Conservation (phyloP, 2,113 vertebrate species). For the Ursus arctos region DNA sequence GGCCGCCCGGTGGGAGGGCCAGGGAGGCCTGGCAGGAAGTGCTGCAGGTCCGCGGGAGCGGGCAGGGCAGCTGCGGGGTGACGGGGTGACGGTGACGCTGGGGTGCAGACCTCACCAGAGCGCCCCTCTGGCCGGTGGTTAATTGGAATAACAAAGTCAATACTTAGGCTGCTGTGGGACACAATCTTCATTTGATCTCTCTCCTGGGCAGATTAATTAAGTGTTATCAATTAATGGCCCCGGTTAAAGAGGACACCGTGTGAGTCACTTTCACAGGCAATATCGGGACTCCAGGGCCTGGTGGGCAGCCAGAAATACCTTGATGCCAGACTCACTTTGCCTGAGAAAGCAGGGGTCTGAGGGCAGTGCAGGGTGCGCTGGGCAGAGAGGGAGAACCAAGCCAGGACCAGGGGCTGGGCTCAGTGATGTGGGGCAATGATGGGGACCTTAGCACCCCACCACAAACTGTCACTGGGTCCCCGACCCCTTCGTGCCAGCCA, state of each 20-base stretch:
- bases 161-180: slow-evolving; percentile 84
- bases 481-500: not conserved
- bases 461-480: not conserved
- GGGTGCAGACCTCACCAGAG: slow-evolving; percentile 89
- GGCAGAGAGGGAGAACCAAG: not conserved
- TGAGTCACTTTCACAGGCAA: slow-evolving; percentile 84
- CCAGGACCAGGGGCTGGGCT: not conserved
- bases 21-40: slow-evolving; percentile 74
- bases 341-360: not conserved
- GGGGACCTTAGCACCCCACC: not conserved
- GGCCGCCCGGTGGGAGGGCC: not conserved
- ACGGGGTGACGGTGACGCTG: slow-evolving; percentile 89
- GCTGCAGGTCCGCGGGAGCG: slow-evolving; percentile 83
- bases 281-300: slow-evolving; percentile 63
- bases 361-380: accelerated
- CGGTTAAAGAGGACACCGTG: slow-evolving; percentile 88
- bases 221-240: slow-evolving; percentile 92
- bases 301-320: not conserved
- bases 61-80: slow-evolving; percentile 85
- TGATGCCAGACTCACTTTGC: not conserved
- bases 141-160: slow-evolving; percentile 91
- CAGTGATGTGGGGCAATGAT: not conserved
- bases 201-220: slow-evolving; percentile 92
- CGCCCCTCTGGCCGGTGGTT: slow-evolving; percentile 85
- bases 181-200: slow-evolving; percentile 90